Evolutionary conservation across 2,113 vertebrate species (phyloP), one percentile per base, ranked within the genome.

Genomic region (Tringa solitaria): DNA sequence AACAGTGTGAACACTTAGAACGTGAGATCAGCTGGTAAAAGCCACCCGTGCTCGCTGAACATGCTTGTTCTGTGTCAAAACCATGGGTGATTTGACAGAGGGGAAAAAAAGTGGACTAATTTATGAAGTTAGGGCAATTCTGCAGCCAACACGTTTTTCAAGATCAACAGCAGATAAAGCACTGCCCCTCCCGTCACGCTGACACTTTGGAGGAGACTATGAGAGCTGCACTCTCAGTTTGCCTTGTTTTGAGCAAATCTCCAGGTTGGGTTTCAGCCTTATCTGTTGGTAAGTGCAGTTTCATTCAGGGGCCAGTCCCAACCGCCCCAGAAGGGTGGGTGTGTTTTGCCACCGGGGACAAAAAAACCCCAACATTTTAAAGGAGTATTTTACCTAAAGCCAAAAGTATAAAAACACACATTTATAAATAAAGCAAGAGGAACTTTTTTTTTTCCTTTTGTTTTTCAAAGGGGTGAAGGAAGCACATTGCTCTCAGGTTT

Each of bases 361-460:
- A 21, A 89, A 80, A 20, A 90, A 72, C 37, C n/a, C n/a, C n/a
- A 70, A 84, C 78, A 64, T 54, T 89, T 94, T 16, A 69, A 95
- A 85, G 76, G 43, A 81, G 90, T 84, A 83, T 73, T 82, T 93
- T 45, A 89, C 65, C 79, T 93, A 96, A 82, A 96, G 95, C 65
- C 92, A 51, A 83, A 96, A 90, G 90, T 97, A 96, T 93, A 96
- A 97, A 97, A 97, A 43, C 87, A 89, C 82, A 81, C 83, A 61
- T 95, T 97, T 87, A 97, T 95, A 97, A 97, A 96, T 97, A 94
- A 95, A 95, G 59, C n/a, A 51, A 41, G 35, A 65, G 23, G n/a
- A 8, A 37, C 12, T 63, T 2, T 21, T 18, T 45, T 46, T 46
- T 46, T 74, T 53, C 30, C 45, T 37, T 48, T 56, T 59, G 35